Evolutionary conservation across 2,888 invertebrate species (phyloP).

Genomic region (Copidosoma aretas): DNA sequence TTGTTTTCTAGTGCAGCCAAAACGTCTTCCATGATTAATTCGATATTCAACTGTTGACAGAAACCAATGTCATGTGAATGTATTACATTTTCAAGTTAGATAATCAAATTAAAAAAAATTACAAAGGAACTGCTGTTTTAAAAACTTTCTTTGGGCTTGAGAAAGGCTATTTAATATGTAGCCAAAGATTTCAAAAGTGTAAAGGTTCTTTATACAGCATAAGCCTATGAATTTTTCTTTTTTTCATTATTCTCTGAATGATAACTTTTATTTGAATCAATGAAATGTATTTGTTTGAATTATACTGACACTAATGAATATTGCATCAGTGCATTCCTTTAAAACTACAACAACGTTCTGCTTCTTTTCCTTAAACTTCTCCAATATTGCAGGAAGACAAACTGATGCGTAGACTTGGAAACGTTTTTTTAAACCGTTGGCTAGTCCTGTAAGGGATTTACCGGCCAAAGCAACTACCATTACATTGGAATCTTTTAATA

Average conservation of each 20-base stretch:
- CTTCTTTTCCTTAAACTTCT: slow-evolving; percentile 98
- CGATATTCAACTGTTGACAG: slow-evolving; percentile 74
- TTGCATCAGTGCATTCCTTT: slow-evolving; percentile 88
- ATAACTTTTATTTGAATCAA: not conserved
- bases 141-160: too few species aligned
- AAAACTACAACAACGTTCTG: slow-evolving; percentile 85
- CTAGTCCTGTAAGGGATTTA: slow-evolving; percentile 82
- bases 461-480: slow-evolving; percentile 87
- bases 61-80: not conserved
- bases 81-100: too few species aligned
- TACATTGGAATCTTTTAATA: slow-evolving; percentile 95
- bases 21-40: slow-evolving; percentile 85
- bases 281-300: too few species aligned
- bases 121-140: too few species aligned
- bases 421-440: slow-evolving; percentile 84
- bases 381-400: slow-evolving; percentile 80
- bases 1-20: slow-evolving; percentile 87
- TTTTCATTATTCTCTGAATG: not conserved
- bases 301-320: slow-evolving; percentile 76
- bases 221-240: too few species aligned
- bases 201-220: slow-evolving; percentile 8
- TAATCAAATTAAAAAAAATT: too few species aligned
- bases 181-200: slow-evolving; percentile 1
- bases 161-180: too few species aligned
- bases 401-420: slow-evolving; percentile 84